phyloP scores from a whole-genome alignment of 1,140 invertebrate species.

The Eciton burchellii region DNA sequence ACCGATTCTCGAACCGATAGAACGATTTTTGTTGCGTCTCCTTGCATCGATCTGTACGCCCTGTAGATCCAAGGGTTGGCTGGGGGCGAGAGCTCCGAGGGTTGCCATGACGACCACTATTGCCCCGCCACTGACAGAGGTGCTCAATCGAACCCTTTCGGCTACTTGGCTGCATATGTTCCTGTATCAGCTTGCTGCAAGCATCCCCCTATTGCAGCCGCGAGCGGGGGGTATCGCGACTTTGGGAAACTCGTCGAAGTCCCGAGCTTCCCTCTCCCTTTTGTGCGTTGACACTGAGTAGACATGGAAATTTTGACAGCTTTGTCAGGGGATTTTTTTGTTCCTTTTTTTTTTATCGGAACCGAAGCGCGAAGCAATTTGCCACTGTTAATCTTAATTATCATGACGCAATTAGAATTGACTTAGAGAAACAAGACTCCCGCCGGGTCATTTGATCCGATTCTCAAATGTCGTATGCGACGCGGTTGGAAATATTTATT shows the following conservation, averaged over 20 bases:
- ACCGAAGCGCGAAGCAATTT: conserved; percentile 5
- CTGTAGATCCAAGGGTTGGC: conserved; percentile 73
- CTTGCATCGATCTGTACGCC: conserved; percentile 68
- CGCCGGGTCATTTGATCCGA: background rate
- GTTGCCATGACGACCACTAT: conserved; percentile 78
- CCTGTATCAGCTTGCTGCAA: background rate
- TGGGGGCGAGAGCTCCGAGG: conserved; percentile 64
- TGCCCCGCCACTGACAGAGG: conserved; percentile 74
- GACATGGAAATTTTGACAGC: conserved; percentile 34
- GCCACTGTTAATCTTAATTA: background rate
- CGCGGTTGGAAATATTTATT: background rate
- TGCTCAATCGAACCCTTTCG: conserved; percentile 78
- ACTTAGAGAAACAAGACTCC: background rate
- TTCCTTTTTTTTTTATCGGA: no score
- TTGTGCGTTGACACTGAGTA: conserved; percentile 17
- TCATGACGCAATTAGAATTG: background rate
- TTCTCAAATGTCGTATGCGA: background rate
- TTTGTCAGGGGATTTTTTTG: background rate
- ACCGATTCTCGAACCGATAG: conserved; percentile 26
- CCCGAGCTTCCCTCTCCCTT: background rate
- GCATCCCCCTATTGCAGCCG: background rate
- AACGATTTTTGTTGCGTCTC: conserved; percentile 51
- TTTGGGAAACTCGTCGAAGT: conserved; percentile 43
- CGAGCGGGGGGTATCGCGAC: conserved; percentile 17
- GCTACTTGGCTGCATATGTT: conserved; percentile 45